Evolutionary conservation across 2,113 vertebrate genomes (phyloP).

Genomic region (Engystomops pustulosus): DNA sequence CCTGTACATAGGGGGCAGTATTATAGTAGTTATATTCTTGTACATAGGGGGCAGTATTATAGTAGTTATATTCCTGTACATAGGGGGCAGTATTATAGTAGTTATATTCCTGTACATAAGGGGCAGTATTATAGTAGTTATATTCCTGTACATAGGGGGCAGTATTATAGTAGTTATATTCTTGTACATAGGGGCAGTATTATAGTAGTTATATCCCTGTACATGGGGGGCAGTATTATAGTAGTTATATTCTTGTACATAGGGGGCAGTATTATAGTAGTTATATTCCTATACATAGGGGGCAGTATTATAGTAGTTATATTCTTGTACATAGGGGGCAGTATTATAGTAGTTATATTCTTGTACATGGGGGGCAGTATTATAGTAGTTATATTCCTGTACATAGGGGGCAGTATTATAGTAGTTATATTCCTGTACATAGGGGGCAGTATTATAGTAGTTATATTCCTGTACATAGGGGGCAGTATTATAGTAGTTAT

Average conservation of each 20-base stretch:
- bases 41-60: constrained; percentile 16
- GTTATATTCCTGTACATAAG: constrained; percentile 22
- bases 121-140: constrained; percentile 18
- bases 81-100: constrained; percentile 12
- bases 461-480: not conserved
- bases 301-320: constrained; percentile 3
- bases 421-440: constrained; percentile 2
- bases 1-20: not conserved
- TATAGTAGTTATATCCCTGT: constrained; percentile 13
- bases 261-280: constrained; percentile 3
- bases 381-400: constrained; percentile 10
- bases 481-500: not conserved
- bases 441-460: constrained; percentile 1
- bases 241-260: constrained; percentile 7
- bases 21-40: constrained; percentile 20
- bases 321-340: not conserved
- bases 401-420: constrained; percentile 1
- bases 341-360: constrained; percentile 13
- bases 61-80: constrained; percentile 11
- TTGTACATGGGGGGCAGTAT: not conserved
- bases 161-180: constrained; percentile 12
- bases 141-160: not conserved
- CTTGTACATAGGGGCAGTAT: not conserved
- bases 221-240: not conserved
- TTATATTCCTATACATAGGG: not conserved